Conservation (phyloP, 2,888 invertebrate genomes). For the Luperina testacea region DNA sequence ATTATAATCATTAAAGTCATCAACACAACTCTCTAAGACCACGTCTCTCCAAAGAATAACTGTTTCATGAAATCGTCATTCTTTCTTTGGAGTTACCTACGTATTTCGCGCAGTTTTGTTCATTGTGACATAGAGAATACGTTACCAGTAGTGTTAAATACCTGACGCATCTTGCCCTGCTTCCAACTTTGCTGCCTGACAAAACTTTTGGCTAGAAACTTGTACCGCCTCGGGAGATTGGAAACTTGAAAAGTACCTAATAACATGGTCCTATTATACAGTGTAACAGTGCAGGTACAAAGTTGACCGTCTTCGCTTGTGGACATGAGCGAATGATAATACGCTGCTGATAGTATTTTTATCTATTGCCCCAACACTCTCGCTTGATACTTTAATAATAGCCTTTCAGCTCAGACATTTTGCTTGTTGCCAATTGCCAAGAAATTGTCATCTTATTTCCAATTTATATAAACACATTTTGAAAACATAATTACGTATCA, state of each 20-base stretch:
- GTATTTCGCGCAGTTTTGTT: too few relatives aligned
- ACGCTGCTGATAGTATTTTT: not conserved
- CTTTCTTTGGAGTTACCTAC: too few relatives aligned
- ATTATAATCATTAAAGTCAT: too few relatives aligned
- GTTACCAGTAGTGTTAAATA: not conserved
- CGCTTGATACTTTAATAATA: slow-evolving; percentile 9
- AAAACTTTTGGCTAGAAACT: not conserved
- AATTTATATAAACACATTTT: not conserved
- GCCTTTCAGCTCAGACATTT: not conserved
- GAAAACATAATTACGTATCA: not conserved
- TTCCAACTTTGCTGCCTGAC: not conserved
- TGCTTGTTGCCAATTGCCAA: not conserved
- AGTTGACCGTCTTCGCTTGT: not conserved
- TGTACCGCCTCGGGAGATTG: not conserved
- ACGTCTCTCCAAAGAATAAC: too few relatives aligned
- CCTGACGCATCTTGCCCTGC: not conserved
- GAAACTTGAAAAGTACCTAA: not conserved
- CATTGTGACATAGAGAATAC: too few relatives aligned
- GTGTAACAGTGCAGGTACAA: not conserved
- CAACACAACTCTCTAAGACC: too few relatives aligned
- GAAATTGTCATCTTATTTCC: not conserved
- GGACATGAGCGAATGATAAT: not conserved
- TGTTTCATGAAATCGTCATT: too few relatives aligned
- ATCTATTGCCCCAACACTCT: not conserved
- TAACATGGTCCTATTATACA: not conserved